Evolutionary conservation across 2,888 invertebrate species (phyloP), one percentile per base, ranked within the genome.

Genomic region (Thymelicus sylvestris): DNA sequence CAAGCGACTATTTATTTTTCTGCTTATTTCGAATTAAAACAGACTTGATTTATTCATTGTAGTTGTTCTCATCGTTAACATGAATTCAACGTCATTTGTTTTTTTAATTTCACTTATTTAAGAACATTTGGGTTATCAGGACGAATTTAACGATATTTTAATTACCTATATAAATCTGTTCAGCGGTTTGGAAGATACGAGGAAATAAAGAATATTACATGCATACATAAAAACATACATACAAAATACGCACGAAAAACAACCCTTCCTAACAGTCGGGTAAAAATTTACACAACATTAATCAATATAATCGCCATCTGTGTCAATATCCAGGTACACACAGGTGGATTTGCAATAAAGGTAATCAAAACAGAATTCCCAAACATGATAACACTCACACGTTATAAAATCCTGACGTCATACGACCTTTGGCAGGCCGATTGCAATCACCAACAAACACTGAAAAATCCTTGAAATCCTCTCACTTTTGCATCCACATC

Each of bases 371-470:
- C n/a, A 31, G 12, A 39, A 13, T 24, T 47, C 39, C 19, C 19
- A 24, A 62, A 60, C 12, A 67, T 52, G 41, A 61, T 41, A 52
- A 50, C 44, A 66, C 66, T 67, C 41, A 67, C 67, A 61, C 61
- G 31, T 59, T 41, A 61, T 67, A 61, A 52, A 52, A 15, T 52
- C 52, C 62, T 6, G 68, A 69, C 73, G 78, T 77, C 78, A 79
- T 79, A 69, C 79, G 75, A 65, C 72, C 66, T 74, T 72, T 41
- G 13, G 39, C 44, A 52, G 50, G 50, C 50, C 15, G 50, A 7
- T 15, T 52, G 19, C 57, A 65, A 55, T 60, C 60, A 67, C 67
- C 12, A 6, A 60, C 67, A 24, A 41, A 12, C 66, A 66, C 50
- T 15, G 50, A 52, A 52, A 52, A 52, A 52, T 52, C 50, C 50